These are phyloP conservation scores for Anolis carolinensis DNA, from an alignment of 2,113 vertebrate species.

Conservation along the genomic window DNA sequence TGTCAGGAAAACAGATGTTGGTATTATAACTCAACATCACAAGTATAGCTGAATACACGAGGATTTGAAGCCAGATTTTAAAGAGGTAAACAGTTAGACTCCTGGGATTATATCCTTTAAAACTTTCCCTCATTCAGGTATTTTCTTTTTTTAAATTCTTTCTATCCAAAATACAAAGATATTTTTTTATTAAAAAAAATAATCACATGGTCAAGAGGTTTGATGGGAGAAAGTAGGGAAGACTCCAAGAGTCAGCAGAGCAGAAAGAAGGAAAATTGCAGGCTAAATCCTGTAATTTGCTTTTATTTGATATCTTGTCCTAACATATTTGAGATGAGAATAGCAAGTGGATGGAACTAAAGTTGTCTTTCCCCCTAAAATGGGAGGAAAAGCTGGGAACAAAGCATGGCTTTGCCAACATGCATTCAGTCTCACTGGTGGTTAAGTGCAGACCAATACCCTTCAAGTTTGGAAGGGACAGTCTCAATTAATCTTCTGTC, in stretches of 20 bases:
- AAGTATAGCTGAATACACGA: background rate
- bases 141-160: background rate
- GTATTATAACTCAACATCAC: background rate
- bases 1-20: background rate
- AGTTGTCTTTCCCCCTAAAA: too few species aligned
- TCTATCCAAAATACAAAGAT: background rate
- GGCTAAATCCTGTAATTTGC: background rate
- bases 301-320: background rate
- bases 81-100: background rate
- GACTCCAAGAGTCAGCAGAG: conserved; percentile 9
- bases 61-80: background rate
- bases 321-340: background rate
- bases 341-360: background rate
- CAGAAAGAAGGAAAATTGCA: conserved; percentile 9
- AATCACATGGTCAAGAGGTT: conserved; percentile 12
- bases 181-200: background rate
- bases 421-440: background rate
- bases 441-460: background rate
- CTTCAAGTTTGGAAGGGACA: too few species aligned
- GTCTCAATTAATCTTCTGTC: too few species aligned
- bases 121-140: background rate
- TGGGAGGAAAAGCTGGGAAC: background rate
- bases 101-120: background rate
- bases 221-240: conserved; percentile 1
- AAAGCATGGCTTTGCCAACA: background rate